phyloP scores from a whole-genome alignment of 2,888 invertebrate genomes.

The Acanthosepion lycidas region DNA sequence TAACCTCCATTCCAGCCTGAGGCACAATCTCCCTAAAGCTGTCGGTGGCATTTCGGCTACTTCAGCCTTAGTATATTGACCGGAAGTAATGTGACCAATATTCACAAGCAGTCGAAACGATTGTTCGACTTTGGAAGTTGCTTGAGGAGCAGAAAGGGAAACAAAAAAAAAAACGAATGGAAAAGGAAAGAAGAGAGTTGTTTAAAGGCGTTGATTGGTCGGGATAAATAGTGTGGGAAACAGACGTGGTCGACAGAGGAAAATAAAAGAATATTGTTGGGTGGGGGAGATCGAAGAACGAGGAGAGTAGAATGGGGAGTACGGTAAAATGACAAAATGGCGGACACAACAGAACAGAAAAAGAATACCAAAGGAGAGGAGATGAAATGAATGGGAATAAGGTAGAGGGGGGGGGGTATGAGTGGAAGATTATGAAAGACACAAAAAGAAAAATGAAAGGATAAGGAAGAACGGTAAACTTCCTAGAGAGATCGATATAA shows the following conservation, averaged over 20 bases:
- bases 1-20: neutral
- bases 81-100: constrained; percentile 9
- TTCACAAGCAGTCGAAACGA: neutral
- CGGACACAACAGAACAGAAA: neutral
- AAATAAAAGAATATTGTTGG: neutral
- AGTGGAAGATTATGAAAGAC: too few relatives aligned
- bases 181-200: neutral
- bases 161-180: neutral
- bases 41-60: neutral
- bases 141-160: neutral
- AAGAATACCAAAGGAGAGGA: neutral
- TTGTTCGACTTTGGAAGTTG: neutral
- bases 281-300: neutral
- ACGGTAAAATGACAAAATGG: neutral
- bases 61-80: neutral
- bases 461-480: too few relatives aligned
- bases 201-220: neutral
- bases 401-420: too few relatives aligned
- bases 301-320: neutral
- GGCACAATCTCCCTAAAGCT: neutral
- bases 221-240: neutral
- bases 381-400: neutral
- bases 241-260: neutral
- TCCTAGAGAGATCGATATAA: too few relatives aligned
- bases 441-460: too few relatives aligned